Base-by-base conservation (phyloP, 2,113 vertebrate species). In the Fregata magnificens region DNA sequence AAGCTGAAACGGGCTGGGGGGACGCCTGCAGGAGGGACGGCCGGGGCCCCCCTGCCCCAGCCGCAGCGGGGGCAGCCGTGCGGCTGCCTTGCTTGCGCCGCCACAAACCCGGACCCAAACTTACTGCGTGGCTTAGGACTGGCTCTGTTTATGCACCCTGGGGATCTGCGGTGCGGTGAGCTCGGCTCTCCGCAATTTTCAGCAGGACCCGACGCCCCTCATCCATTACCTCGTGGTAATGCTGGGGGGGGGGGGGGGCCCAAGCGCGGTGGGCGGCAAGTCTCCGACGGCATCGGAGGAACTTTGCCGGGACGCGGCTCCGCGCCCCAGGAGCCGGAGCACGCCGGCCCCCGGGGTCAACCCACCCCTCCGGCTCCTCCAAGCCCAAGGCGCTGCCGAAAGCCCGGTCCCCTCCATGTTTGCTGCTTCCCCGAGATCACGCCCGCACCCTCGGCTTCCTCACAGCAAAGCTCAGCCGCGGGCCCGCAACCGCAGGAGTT, bases 201-300 rank as follows among this genome's bases (percentile, higher is more conserved):
- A 67, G 50, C 22, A 10, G 22, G 66, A 59, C 16, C 45, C 0
- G 0, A 7, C 2, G 4, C 14, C 34, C 59, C 69, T 49, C 78
- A 20, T 11, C 40, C 2, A 0, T 0, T 17, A 32, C 36, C 40
- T 34, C 12, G 3, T 31, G 87, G 50, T 2, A 17, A 72, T 12
- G 24, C 36, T 4, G 24, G 0, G 4, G 45, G 31, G 4, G 24
- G 34, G 4, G 24, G 0, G 4, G 45, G 31, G 4, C 50, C 34
- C 2, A 3, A 49, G 70, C 0, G 1, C 9, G 24, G 80, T 18
- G 42, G 31, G 80, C 38, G 56, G 59, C 13, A 38, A 40, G 21
- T 52, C 28, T 55, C 63, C 0, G 1, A 21, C 7, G 9, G 66
- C 47, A 12, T 22, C 22, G 34, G 42, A 63, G n/a, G 38, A 71